Conservation (phyloP, 2,113 vertebrate genomes). For the Planiliza haematocheilus region DNA sequence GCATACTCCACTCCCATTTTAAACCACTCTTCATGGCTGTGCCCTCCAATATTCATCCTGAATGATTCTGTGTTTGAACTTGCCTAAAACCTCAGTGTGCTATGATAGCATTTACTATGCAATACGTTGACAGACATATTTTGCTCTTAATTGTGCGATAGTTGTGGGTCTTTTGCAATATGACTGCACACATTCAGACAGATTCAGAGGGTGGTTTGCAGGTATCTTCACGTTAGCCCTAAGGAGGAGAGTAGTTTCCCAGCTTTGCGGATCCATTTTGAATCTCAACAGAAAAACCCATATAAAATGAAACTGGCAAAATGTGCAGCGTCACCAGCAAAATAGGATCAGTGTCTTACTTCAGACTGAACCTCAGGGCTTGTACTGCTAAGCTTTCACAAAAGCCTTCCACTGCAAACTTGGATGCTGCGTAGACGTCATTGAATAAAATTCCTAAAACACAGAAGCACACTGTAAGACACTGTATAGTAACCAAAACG, state of each 20-base stretch:
- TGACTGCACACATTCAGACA: background rate
- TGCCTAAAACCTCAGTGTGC: slow-evolving; percentile 15
- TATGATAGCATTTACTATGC: background rate
- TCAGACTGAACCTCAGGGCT: slow-evolving; percentile 88
- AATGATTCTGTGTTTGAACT: slow-evolving; percentile 9
- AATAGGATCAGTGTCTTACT: slow-evolving; percentile 79
- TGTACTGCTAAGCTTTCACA: slow-evolving; percentile 91
- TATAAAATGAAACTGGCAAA: background rate
- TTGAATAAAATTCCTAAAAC: slow-evolving; percentile 89
- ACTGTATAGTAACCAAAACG: background rate
- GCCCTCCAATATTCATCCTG: background rate
- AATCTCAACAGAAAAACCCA: background rate
- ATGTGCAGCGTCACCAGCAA: background rate
- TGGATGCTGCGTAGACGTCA: slow-evolving; percentile 91
- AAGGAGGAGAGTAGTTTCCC: background rate
- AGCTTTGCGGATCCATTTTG: background rate
- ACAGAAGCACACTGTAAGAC: background rate
- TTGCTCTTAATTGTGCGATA: background rate
- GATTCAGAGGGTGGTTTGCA: slow-evolving; percentile 6
- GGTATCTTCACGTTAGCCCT: background rate
- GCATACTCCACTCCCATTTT: background rate
- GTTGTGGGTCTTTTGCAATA: slow-evolving; percentile 9
- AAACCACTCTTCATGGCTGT: background rate
- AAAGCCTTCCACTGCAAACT: slow-evolving; percentile 92
- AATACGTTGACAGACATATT: background rate